A percentile compares a stretch with the other conserved stretches of the same genome.
These are phyloP conservation scores for Gonioctena quinquepunctata DNA, from an alignment of 1,140 invertebrate genomes.

Conservation along the genomic window DNA sequence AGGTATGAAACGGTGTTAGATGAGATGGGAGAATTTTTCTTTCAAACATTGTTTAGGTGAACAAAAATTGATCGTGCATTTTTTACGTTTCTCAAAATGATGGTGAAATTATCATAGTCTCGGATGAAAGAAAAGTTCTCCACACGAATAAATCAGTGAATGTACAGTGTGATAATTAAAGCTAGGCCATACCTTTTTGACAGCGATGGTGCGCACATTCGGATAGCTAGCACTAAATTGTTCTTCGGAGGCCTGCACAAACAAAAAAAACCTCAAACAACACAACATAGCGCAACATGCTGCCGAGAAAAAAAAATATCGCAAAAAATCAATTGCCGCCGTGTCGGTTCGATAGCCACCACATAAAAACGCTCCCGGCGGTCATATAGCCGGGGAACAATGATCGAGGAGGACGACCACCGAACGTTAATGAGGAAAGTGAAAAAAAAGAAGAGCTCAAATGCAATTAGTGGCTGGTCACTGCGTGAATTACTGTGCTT, in stretches of 20 bases:
- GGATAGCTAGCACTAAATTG: constrained; percentile 69
- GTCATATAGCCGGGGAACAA: not conserved
- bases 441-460: not conserved
- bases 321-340: not conserved
- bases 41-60: too few species aligned
- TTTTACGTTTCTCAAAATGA: too few species aligned
- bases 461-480: not conserved
- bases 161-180: not conserved
- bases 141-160: not conserved
- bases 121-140: not conserved
- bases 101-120: too few species aligned
- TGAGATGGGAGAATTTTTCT: too few species aligned
- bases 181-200: constrained; percentile 72
- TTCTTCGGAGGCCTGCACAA: constrained; percentile 70
- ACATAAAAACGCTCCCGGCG: not conserved
- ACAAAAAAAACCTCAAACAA: constrained; percentile 45
- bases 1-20: too few species aligned
- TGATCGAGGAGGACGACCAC: not conserved
- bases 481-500: not conserved
- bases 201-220: constrained; percentile 72
- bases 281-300: constrained; percentile 37
- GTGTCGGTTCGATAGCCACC: not conserved
- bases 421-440: not conserved
- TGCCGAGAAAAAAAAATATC: constrained; percentile 16
- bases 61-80: too few species aligned